phyloP scores from a whole-genome alignment of 2,113 vertebrate genomes.

The Poeciliopsis occidentalis region DNA sequence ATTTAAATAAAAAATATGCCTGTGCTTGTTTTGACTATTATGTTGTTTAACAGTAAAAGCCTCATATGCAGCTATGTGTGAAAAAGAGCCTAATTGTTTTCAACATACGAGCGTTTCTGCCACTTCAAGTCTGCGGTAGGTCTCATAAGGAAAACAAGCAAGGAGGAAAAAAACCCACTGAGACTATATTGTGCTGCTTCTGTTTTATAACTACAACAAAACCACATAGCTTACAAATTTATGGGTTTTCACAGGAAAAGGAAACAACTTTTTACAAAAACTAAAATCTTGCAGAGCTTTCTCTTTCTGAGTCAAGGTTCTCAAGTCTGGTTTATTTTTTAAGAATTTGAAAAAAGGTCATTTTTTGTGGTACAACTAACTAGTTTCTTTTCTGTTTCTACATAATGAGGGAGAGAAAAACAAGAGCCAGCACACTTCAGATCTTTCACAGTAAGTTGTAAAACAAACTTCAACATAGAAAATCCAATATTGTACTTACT shows the following conservation, averaged over 20 bases:
- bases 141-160: constrained; percentile 38
- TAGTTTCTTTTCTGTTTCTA: background rate
- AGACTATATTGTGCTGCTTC: constrained; percentile 30
- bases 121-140: constrained; percentile 31
- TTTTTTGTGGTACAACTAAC: no score
- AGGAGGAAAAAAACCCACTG: constrained; percentile 42
- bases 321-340: constrained; percentile 7
- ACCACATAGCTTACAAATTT: constrained; percentile 42
- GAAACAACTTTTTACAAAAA: constrained; percentile 36
- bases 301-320: constrained; percentile 21
- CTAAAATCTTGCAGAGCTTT: constrained; percentile 31
- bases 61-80: background rate
- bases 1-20: constrained; percentile 4
- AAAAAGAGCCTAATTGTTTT: background rate
- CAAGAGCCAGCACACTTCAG: background rate
- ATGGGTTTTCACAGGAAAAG: constrained; percentile 25
- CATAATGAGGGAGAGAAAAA: background rate
- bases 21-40: background rate
- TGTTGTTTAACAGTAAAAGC: background rate
- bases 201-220: constrained; percentile 38
- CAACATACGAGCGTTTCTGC: constrained; percentile 33
- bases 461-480: no score
- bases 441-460: no score
- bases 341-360: constrained; percentile 3
- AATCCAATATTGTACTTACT: no score